Conservation (phyloP, 2,113 vertebrate genomes). For the Dascyllus trimaculatus region DNA sequence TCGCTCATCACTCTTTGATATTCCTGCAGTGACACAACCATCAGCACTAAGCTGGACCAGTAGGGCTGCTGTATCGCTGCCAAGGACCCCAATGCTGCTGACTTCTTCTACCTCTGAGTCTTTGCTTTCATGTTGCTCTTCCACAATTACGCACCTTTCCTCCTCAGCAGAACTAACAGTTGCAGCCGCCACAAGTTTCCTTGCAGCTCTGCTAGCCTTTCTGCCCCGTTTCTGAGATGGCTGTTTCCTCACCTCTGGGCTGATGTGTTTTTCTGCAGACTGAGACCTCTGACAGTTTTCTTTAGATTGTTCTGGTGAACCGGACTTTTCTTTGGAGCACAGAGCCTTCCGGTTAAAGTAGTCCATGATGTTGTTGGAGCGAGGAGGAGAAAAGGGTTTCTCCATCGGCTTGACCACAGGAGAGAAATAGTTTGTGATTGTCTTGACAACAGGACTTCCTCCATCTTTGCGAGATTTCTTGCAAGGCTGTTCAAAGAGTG, state of each 20-base stretch:
- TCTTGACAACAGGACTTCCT: constrained; percentile 83
- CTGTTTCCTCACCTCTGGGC: constrained; percentile 56
- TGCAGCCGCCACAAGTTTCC: constrained; percentile 71
- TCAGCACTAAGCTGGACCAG: constrained; percentile 59
- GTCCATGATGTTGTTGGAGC: constrained; percentile 90
- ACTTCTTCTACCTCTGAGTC: constrained; percentile 36
- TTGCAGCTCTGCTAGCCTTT: constrained; percentile 71
- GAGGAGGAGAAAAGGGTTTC: constrained; percentile 88
- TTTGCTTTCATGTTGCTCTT: constrained; percentile 24
- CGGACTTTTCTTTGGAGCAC: constrained; percentile 76
- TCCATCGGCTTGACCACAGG: constrained; percentile 87
- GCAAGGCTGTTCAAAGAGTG: constrained; percentile 85
- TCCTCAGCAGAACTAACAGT: constrained; percentile 32
- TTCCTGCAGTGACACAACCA: constrained; percentile 1
- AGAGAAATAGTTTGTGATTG: constrained; percentile 94
- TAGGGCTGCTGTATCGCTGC: constrained; percentile 70
- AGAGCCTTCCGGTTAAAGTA: constrained; percentile 89
- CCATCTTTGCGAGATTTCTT: constrained; percentile 92
- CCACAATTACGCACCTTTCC: constrained; percentile 31
- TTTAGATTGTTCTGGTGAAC: constrained; percentile 64
- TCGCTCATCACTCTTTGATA: neutral
- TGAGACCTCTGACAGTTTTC: constrained; percentile 62
- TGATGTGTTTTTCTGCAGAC: constrained; percentile 32
- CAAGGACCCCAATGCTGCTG: constrained; percentile 56
- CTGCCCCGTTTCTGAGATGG: constrained; percentile 77